Base-by-base conservation (phyloP, 2,888 invertebrate genomes). In the Kryphioiulus occultus region DNA sequence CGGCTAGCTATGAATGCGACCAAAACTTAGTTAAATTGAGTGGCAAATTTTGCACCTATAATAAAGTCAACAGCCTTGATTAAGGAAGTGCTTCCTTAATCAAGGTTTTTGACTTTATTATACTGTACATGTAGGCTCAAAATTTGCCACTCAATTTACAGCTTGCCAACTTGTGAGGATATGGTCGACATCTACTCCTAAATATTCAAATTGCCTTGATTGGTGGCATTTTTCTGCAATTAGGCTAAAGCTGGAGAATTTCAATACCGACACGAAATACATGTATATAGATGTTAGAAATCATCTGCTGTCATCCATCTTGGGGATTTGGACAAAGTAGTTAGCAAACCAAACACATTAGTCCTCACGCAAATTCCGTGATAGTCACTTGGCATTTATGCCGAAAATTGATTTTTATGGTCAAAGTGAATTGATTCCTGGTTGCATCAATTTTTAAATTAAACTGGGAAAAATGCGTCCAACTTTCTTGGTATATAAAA, bases 1-100 rank as follows among this genome's bases (percentile, higher is more conserved):
- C 26, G 68, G 12, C 68, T 68, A 68, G 26, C 68, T 68, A 26
- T 68, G 9, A 68, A 26, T 68, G 68, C 68, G 26, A 68, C 26
- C 68, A 68, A 26, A 68, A 68, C 68, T 68, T 68, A 68, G 26
- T 68, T 68, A n/a, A n/a, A n/a, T n/a, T n/a, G n/a, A n/a, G n/a
- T n/a, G n/a, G n/a, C n/a, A n/a, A n/a, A n/a, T n/a, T n/a, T n/a
- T n/a, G n/a, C n/a, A n/a, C n/a, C n/a, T n/a, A n/a, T n/a, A n/a
- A n/a, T n/a, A n/a, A n/a, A n/a, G n/a, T n/a, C n/a, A n/a, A n/a
- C n/a, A n/a, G n/a, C n/a, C n/a, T n/a, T n/a, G n/a, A n/a, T n/a
- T n/a, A n/a, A n/a, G n/a, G n/a, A n/a, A n/a, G n/a, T n/a, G n/a
- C 59, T n/a, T 59, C 59, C 22, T 59, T 22, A 59, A 59, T 59